These are phyloP conservation scores for Ennomos fuscantarius DNA, from an alignment of 2,888 invertebrate species.

Conservation along the genomic window DNA sequence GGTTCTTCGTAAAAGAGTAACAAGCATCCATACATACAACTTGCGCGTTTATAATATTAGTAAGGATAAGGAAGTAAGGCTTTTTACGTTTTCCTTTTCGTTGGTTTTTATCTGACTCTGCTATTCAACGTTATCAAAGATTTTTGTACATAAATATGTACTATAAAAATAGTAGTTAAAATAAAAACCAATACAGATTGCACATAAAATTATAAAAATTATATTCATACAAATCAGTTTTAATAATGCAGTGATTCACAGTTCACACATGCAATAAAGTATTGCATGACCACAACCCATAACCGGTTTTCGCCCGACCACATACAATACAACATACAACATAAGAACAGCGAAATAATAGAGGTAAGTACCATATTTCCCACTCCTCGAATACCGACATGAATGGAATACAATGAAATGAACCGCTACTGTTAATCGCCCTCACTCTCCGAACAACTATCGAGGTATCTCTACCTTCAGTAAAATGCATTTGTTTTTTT, in stretches of 20 bases:
- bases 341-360: conserved; percentile 32
- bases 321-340: conserved; percentile 3
- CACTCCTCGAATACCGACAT: conserved; percentile 38
- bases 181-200: too few relatives aligned
- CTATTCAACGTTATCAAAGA: too few relatives aligned
- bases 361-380: conserved; percentile 26
- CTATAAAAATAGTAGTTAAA: too few relatives aligned
- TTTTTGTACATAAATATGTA: too few relatives aligned
- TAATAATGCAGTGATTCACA: conserved; percentile 23
- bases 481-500: conserved; percentile 16
- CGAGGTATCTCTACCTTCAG: too few relatives aligned
- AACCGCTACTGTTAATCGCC: conserved; percentile 40
- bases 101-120: too few relatives aligned
- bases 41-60: too few relatives aligned
- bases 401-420: conserved; percentile 42
- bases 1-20: not conserved
- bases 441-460: conserved; percentile 24
- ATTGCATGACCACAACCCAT: conserved; percentile 64
- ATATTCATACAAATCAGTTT: conserved; percentile 2
- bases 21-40: too few relatives aligned
- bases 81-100: too few relatives aligned
- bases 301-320: conserved; percentile 56
- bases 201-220: not conserved
- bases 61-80: too few relatives aligned
- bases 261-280: conserved; percentile 35